Conservation (phyloP, 1,140 invertebrate species). For the Pogonomyrmex barbatus region DNA sequence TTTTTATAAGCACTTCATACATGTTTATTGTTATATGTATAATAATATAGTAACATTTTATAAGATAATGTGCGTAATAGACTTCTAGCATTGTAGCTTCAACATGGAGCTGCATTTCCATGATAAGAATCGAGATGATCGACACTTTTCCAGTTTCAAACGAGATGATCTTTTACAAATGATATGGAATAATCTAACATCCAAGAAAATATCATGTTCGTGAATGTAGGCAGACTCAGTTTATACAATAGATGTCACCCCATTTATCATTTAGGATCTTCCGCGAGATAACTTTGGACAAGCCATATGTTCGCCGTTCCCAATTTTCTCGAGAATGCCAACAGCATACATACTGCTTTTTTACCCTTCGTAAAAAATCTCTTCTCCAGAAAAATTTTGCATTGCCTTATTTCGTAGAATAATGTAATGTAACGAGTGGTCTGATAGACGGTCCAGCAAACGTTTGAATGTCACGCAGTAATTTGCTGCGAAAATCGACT, state of each 20-base stretch:
- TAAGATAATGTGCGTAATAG: neutral
- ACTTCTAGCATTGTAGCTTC: neutral
- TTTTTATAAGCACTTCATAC: neutral
- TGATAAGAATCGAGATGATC: neutral
- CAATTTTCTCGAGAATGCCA: conserved; percentile 37
- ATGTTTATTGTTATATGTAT: neutral
- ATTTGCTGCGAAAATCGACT: conserved; percentile 16
- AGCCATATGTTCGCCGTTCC: neutral
- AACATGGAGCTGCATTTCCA: neutral
- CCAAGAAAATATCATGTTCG: conserved; percentile 12
- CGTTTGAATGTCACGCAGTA: neutral
- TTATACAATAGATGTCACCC: conserved; percentile 37
- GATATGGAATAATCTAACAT: conserved; percentile 23
- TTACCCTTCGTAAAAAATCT: conserved; percentile 7
- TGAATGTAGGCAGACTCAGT: conserved; percentile 1
- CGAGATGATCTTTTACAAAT: neutral
- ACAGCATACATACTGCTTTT: conserved; percentile 6
- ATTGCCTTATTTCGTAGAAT: conserved; percentile 1
- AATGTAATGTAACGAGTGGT: neutral
- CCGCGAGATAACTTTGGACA: conserved; percentile 5
- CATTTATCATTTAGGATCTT: conserved; percentile 37
- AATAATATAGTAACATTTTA: neutral
- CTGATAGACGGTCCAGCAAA: neutral
- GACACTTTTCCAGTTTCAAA: neutral
- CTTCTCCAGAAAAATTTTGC: neutral